A percentile compares a stretch with the other conserved stretches of the same genome.
Evolutionary conservation across 1,140 invertebrate genomes (phyloP).

Genomic region (Drosophila malerkotliana): DNA sequence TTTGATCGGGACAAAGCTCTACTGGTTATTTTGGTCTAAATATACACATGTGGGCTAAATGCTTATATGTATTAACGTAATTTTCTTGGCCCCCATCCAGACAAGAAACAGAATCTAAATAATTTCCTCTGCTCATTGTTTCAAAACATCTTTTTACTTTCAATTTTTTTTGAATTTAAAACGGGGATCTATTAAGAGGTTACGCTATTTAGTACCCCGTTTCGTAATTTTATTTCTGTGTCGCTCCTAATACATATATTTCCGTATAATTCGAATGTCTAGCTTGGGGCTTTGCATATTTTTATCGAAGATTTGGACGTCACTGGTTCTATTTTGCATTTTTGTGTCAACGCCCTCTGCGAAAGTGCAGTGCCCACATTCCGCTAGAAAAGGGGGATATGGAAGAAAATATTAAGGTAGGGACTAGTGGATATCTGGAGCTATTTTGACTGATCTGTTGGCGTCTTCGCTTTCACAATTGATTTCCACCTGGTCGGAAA

Average conservation of each 20-base stretch:
- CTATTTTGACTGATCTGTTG: not conserved
- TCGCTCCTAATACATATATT: not conserved
- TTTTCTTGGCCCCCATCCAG: constrained; percentile 41
- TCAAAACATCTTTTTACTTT: constrained; percentile 14
- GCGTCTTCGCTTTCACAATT: constrained; percentile 36
- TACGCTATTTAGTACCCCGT: not conserved
- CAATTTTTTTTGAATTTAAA: not conserved
- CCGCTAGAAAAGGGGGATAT: not conserved
- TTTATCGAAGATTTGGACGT: not conserved
- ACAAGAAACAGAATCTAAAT: constrained; percentile 3
- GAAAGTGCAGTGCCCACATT: constrained; percentile 17
- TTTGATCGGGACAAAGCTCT: constrained; percentile 25
- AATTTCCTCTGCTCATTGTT: constrained; percentile 36
- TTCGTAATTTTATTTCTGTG: not conserved
- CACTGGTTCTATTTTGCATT: constrained; percentile 19
- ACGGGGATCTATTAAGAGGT: too few relatives aligned
- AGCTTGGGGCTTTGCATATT: constrained; percentile 7
- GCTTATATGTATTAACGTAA: constrained; percentile 28
- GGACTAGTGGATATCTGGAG: constrained; percentile 25
- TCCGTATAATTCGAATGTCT: not conserved
- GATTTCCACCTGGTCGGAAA: constrained; percentile 43
- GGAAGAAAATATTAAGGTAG: constrained; percentile 29
- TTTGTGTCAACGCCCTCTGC: constrained; percentile 29
- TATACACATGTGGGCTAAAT: constrained; percentile 24
- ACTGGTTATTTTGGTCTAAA: constrained; percentile 32